Conservation (phyloP, 2,888 invertebrate genomes). For the Mesorhabditis sp. region DNA sequence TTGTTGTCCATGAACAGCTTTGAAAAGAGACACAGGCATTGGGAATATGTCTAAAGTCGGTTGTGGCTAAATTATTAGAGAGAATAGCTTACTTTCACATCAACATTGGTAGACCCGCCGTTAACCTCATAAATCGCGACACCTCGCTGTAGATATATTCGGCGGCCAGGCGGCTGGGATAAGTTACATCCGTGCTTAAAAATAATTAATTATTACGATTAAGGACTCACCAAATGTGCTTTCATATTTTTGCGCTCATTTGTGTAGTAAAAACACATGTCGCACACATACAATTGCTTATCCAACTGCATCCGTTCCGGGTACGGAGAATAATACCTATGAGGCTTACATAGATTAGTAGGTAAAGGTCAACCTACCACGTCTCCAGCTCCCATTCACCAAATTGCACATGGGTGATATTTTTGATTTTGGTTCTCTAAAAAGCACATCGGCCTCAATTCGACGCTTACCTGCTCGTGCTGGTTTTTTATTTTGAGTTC, state of each 20-base stretch:
- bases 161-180: constrained; percentile 7
- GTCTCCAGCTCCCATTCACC: constrained; percentile 13
- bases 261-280: constrained; percentile 9
- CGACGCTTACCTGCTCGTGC: neutral
- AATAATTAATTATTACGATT: neutral
- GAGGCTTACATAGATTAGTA: neutral
- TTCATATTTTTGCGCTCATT: constrained; percentile 3
- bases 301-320: constrained; percentile 10
- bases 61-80: neutral
- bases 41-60: constrained; percentile 9
- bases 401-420: constrained; percentile 10
- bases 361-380: constrained; percentile 6
- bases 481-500: neutral
- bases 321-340: constrained; percentile 15
- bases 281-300: constrained; percentile 12
- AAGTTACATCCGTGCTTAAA: constrained; percentile 11
- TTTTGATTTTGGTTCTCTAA: constrained; percentile 13
- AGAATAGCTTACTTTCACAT: neutral
- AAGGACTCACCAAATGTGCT: constrained; percentile 11
- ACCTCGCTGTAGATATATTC: constrained; percentile 10
- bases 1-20: constrained; percentile 17
- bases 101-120: constrained; percentile 2
- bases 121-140: constrained; percentile 12
- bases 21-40: constrained; percentile 14
- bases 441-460: constrained; percentile 8